Base-by-base conservation (phyloP, 2,113 vertebrate species). In the Centropus unirufus region DNA sequence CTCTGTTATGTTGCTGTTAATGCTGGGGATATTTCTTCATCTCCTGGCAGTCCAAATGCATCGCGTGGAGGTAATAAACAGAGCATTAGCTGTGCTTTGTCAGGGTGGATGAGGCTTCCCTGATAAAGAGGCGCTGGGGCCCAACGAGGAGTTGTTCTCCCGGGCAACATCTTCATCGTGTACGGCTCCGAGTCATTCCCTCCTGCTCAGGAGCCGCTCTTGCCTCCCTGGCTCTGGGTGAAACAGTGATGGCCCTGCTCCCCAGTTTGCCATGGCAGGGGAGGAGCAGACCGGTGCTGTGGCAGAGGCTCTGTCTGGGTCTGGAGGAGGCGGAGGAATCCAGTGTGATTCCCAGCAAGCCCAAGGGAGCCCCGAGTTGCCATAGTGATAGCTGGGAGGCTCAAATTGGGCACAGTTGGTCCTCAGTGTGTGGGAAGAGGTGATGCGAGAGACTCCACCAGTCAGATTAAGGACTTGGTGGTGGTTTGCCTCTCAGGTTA, bases 1-100 rank as follows among this genome's bases (percentile, higher is more conserved):
- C 88, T 96, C 84, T 49, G 78, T 83, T 90, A 77, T 88, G 76
- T 75, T 74, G 87, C 90, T 86, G 68, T 93, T 95, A 95, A 96
- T 95, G 96, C 94, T 46, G 57, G 40, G 87, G 87, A 78, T 96
- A 92, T 96, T 97, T 95, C 94, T 94, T 94, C 93, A 88, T 96
- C 79, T 92, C 42, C 75, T 93, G 95, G 94, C 96, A 95, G 93
- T 34, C 78, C 70, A 44, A 92, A 92, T 6, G 87, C 90, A 36
- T 59, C 82, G 70, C 36, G 63, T 16, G 6, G 46, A 79, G 75
- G 93, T 90, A 91, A 93, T 96, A 96, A 97, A 96, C 93, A 94
- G 91, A 92, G 57, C 87, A 88, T 96, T 96, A 92, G 90, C 30
- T 74, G 78, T 90, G 92, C 93, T 95, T 95, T 96, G 95, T 95